phyloP scores from a whole-genome alignment of 2,797 vertebrate genomes.

The Hapalemur alaotrensis region DNA sequence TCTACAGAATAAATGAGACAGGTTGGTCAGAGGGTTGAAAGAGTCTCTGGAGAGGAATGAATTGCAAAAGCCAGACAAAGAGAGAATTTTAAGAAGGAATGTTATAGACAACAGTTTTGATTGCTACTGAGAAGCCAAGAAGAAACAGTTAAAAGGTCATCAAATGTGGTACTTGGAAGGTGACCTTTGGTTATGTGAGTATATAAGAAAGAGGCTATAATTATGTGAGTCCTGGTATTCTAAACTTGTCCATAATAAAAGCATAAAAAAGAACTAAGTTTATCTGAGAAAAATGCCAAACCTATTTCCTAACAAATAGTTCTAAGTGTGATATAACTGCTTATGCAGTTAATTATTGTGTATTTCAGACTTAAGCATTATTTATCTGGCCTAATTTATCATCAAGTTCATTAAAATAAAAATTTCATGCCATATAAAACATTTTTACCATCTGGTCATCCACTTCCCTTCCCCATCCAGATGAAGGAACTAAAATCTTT shows the following conservation, averaged over 20 bases:
- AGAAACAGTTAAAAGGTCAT: neutral
- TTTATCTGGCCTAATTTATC: neutral
- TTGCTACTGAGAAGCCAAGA: neutral
- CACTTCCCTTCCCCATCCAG: neutral
- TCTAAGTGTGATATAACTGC: neutral
- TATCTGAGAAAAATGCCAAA: neutral
- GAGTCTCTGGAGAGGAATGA: neutral
- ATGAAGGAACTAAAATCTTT: neutral
- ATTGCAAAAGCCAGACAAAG: neutral
- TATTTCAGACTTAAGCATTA: slow-evolving; percentile 13
- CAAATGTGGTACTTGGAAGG: neutral
- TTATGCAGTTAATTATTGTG: neutral
- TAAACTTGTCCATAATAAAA: neutral
- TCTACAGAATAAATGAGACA: neutral
- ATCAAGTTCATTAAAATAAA: neutral
- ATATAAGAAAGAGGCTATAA: slow-evolving; percentile 5
- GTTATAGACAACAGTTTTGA: neutral
- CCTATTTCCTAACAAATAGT: neutral
- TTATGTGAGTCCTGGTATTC: neutral
- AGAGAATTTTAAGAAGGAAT: neutral
- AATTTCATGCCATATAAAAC: neutral
- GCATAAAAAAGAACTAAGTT: neutral
- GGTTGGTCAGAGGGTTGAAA: neutral
- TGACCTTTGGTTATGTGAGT: neutral
- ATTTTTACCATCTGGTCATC: neutral